Evolutionary conservation across 2,113 vertebrate species (phyloP), one percentile per base, ranked within the genome.

Genomic region (Isichthys henryi): DNA sequence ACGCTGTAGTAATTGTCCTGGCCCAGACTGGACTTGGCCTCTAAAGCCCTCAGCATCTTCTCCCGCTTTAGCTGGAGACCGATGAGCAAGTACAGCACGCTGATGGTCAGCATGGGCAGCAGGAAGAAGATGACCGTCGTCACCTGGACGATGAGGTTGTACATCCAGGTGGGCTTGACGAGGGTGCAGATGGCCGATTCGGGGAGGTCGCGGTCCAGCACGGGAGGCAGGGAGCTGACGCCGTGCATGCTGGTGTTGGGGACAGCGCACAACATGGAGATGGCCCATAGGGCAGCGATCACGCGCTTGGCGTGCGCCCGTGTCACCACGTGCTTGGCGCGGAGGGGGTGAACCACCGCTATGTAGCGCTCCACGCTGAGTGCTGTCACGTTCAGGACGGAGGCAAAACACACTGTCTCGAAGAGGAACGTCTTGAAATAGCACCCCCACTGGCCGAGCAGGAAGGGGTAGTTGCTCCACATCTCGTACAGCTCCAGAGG

Each of bases 221-320:
- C 93, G 31, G 92, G 89, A 0, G 92, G 91, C 80, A 98, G 95
- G 50, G 94, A 90, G 88, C 58, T 62, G 53, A 99, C 94, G 17
- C 97, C 98, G 0, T 98, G 97, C n/a, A 99, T 95, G 92, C 97
- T 97, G 89, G 98, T 97, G 94, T 99, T 99, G 23, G 98, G 98
- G 87, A 99, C 91, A 3, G 98, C 96, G 88, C 97, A 98, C 92
- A 98, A 0, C 48, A 98, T 70, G 0, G 98, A 97, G 0, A 96
- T 43, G 27, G 94, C 89, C 98, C 98, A 99, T 49, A 99, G 93
- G 0, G 93, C 91, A 0, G 94, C 11, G 0, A 99, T 97, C 88
- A 98, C 97, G 3, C 95, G 95, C 92, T 96, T 97, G 93, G 97
- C 97, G 0, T 97, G 98, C 21, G 96, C 95, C 6, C 95, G 95